Evolutionary conservation across 2,888 invertebrate species (phyloP).

Genomic region (Lasioglossum lativentre): DNA sequence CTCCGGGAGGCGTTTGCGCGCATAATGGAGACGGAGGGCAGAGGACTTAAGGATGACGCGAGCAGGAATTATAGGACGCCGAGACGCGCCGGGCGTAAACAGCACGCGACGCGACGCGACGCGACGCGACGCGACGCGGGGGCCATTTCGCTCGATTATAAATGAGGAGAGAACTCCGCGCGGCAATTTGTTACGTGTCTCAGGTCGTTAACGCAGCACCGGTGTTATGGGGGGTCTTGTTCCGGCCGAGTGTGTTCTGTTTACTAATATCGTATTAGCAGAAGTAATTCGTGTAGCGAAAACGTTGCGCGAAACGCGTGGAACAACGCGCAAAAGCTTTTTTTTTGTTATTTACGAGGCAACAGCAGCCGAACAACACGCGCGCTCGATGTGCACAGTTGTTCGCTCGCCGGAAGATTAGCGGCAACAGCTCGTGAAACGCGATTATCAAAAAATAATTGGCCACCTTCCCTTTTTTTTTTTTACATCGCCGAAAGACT

Average conservation of each 20-base stretch:
- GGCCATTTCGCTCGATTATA: constrained; percentile 21
- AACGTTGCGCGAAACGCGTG: neutral
- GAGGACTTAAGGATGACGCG: constrained; percentile 2
- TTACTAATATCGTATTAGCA: neutral
- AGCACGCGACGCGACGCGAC: too few species aligned
- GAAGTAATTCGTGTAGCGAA: neutral
- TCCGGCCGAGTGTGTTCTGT: neutral
- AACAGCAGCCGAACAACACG: neutral
- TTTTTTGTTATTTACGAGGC: neutral
- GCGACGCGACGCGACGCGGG: too few species aligned
- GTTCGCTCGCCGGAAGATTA: neutral
- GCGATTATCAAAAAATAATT: neutral
- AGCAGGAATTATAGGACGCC: neutral
- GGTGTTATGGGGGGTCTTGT: neutral
- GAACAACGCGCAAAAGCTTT: neutral
- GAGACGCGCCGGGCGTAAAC: neutral
- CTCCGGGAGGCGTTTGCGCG: neutral
- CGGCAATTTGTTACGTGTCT: constrained; percentile 28
- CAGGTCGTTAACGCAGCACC: neutral
- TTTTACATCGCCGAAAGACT: neutral
- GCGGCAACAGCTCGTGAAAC: neutral
- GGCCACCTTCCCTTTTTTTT: neutral
- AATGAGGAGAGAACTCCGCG: constrained; percentile 8
- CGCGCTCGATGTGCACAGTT: neutral
- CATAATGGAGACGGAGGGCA: neutral